Percentiles rank a stretch among this genome's conserved stretches.
phyloP scores from a whole-genome alignment of 2,888 invertebrate species.

The Acheta domesticus region DNA sequence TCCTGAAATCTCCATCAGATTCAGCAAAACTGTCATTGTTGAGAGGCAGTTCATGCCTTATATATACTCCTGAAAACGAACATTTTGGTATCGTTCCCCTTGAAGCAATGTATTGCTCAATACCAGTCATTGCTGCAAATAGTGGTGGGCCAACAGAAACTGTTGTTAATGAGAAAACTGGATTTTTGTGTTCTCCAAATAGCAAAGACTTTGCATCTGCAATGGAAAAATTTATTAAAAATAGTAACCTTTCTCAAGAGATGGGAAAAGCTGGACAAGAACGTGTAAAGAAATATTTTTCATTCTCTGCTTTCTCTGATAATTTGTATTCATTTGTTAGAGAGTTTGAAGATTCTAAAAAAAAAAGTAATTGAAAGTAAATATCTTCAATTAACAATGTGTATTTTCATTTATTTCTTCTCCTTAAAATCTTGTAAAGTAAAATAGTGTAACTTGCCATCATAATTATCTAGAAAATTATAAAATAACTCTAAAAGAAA shows the following conservation, averaged over 20 bases:
- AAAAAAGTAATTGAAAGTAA: constrained; percentile 25
- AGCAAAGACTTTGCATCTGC: constrained; percentile 71
- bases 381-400: not conserved
- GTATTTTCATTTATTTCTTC: not conserved
- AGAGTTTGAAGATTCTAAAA: constrained; percentile 28
- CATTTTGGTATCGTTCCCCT: constrained; percentile 99
- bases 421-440: too few species aligned
- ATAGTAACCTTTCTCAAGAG: constrained; percentile 57
- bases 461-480: too few species aligned
- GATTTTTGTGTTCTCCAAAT: constrained; percentile 70
- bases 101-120: constrained; percentile 92
- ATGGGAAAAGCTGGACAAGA: constrained; percentile 75
- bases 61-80: constrained; percentile 95
- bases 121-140: constrained; percentile 92
- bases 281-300: constrained; percentile 75
- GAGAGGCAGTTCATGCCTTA: constrained; percentile 68
- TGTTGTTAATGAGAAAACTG: constrained; percentile 72
- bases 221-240: constrained; percentile 66
- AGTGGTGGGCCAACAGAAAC: constrained; percentile 97
- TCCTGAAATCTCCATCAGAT: constrained; percentile 86
- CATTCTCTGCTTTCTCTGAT: constrained; percentile 73
- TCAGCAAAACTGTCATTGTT: constrained; percentile 77
- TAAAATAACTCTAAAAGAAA: too few species aligned
- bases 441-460: too few species aligned
- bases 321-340: constrained; percentile 55